Conservation (phyloP, 2,113 vertebrate genomes). For the Chaetops frenatus region DNA sequence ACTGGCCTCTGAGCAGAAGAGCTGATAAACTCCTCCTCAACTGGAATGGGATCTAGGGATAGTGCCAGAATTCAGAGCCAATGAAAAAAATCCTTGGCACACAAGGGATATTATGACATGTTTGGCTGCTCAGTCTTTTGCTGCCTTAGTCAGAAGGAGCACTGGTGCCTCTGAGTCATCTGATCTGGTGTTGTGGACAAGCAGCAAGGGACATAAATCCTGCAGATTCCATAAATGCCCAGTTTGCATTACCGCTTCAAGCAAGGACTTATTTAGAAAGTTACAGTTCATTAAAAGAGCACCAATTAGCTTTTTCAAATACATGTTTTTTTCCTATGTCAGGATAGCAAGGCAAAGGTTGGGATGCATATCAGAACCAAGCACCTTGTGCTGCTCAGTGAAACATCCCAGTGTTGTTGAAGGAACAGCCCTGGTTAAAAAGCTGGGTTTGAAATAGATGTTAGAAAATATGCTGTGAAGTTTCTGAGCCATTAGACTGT, state of each 20-base stretch:
- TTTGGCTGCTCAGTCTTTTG: neutral
- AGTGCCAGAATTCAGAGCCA: neutral
- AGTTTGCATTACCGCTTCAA: neutral
- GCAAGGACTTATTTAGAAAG: slow-evolving; percentile 37
- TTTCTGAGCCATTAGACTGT: neutral
- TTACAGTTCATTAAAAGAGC: slow-evolving; percentile 26
- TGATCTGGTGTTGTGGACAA: neutral
- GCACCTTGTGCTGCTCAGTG: neutral
- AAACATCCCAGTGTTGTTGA: neutral
- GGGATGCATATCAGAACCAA: neutral
- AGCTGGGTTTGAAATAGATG: neutral
- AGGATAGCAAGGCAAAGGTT: neutral
- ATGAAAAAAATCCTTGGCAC: neutral
- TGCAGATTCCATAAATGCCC: neutral
- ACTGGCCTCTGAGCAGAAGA: neutral
- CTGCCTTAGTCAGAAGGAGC: neutral
- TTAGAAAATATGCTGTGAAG: neutral
- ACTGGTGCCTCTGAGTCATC: neutral
- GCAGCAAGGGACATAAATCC: neutral
- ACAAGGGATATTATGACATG: neutral
- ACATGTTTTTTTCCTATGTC: neutral
- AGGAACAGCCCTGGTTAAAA: neutral
- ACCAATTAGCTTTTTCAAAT: slow-evolving; percentile 14
- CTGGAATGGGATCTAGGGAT: neutral
- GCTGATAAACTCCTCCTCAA: neutral